These are phyloP conservation scores for Onychomys arenicola DNA, from an alignment of 2,797 vertebrate genomes.

Conservation along the genomic window DNA sequence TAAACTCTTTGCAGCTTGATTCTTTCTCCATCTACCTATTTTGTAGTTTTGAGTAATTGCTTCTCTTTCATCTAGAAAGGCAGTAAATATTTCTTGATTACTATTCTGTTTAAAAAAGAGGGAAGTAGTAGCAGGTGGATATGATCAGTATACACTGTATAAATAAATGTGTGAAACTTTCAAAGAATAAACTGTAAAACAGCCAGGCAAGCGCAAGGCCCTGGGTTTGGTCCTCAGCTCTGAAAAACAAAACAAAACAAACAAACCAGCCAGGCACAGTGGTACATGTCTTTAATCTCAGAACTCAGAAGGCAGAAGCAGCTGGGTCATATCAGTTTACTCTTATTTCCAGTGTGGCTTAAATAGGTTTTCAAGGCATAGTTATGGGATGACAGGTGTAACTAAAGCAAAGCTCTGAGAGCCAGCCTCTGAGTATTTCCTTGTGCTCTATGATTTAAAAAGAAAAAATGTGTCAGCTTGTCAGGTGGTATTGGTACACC, in stretches of 20 bases:
- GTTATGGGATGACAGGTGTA: neutral
- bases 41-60: constrained; percentile 37
- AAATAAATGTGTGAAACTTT: neutral
- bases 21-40: neutral
- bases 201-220: too few relatives aligned
- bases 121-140: neutral
- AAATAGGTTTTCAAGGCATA: neutral
- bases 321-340: neutral
- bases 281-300: too few relatives aligned
- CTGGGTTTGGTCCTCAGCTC: too few relatives aligned
- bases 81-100: constrained; percentile 35
- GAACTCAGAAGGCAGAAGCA: neutral
- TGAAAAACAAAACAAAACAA: too few relatives aligned
- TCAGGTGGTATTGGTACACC: neutral
- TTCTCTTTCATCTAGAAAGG: constrained; percentile 62
- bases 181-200: neutral
- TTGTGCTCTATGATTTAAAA: neutral
- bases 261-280: too few relatives aligned
- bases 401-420: neutral
- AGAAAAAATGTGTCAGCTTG: neutral
- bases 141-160: neutral
- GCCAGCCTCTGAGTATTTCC: constrained; percentile 36
- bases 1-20: neutral
- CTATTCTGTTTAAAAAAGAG: constrained; percentile 43
- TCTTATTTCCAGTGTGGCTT: constrained; percentile 6